Evolutionary conservation across 23 tunicate species (phyloP).

Genomic region (Diplosoma virens): DNA sequence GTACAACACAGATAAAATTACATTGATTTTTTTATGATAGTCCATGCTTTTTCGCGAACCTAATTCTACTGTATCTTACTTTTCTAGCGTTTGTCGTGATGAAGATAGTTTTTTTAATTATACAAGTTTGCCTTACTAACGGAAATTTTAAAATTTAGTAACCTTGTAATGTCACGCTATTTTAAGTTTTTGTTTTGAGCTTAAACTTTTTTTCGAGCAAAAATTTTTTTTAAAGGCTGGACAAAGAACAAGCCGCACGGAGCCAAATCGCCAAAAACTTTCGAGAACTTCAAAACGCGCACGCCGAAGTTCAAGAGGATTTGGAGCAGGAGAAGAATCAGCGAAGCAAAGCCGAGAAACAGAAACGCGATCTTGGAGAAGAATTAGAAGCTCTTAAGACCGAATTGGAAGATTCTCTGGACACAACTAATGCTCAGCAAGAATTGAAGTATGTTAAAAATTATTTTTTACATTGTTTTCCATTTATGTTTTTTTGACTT

Average conservation of each 20-base stretch:
- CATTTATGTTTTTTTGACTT: too few species aligned
- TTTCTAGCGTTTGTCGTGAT: too few species aligned
- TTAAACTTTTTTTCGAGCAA: not conserved
- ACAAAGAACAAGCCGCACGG: slow-evolving; percentile 76
- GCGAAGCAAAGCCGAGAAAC: slow-evolving; percentile 90
- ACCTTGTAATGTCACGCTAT: too few species aligned
- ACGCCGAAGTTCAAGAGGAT: slow-evolving; percentile 86
- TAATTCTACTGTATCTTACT: too few species aligned
- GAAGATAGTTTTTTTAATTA: too few species aligned
- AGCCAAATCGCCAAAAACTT: slow-evolving; percentile 56
- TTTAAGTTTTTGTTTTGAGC: not conserved
- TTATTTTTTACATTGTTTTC: not conserved
- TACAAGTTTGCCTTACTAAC: too few species aligned
- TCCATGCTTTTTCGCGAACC: too few species aligned
- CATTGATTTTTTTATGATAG: too few species aligned
- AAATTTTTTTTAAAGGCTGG: slow-evolving; percentile 47
- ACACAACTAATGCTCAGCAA: slow-evolving; percentile 83
- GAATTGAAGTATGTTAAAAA: slow-evolving; percentile 61
- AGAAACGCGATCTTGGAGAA: slow-evolving; percentile 84
- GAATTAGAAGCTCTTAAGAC: slow-evolving; percentile 97
- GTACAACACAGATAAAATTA: too few species aligned
- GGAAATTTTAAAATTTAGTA: too few species aligned
- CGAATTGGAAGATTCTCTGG: slow-evolving; percentile 91
- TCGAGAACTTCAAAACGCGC: slow-evolving; percentile 67
- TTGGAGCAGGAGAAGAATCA: slow-evolving; percentile 81